Base-by-base conservation (phyloP, 2,888 invertebrate genomes). In the Petrolisthes manimaculis region DNA sequence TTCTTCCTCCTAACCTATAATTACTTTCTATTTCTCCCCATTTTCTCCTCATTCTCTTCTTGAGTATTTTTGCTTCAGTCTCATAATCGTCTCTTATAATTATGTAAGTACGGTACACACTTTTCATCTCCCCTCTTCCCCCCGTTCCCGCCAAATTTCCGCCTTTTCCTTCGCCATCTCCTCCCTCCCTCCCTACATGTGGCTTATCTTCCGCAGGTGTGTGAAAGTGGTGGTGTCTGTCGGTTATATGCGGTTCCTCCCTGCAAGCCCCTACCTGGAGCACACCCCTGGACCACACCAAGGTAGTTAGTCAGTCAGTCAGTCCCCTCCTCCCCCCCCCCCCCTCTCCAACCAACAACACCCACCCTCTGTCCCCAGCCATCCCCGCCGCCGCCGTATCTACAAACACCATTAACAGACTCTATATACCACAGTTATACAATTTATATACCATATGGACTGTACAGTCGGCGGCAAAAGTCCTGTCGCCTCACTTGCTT, bases 211-310 rank as follows among this genome's bases (percentile, higher is more conserved):
- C 54, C 12, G 24, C 77, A 77, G 37, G 51, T 24, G 37, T 77
- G 77, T 77, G 51, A 51, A 12, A 24, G 77, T 77, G 67, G 5
- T 6, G 67, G 12, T n/a, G 71, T 83, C 14, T 14, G 54, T 83
- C 71, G 80, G 61, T 83, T 69, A 83, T 83, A 69, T 69, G 69
- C 67, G 83, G 69, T 69, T 69, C 83, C 71, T 51, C 67, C 81
- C 67, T 51, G 9, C 83, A 24, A n/a, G 53, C 69, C 53, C 71
- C 21, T 69, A 69, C 80, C 80, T 55, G 80, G 80, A 80, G 21
- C 54, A 54, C 80, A 9, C 55, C 14, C 53, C 80, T 80, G 55
- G 37, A 82, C 21, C 51, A 78, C 51, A 53, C 78, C 78, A 78
- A 78, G 78, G 78, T 78, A 78, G 9, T 78, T 18, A 37, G 37